Conservation (phyloP, 2,797 vertebrate species). For the Oceanodroma leucorhoa region DNA sequence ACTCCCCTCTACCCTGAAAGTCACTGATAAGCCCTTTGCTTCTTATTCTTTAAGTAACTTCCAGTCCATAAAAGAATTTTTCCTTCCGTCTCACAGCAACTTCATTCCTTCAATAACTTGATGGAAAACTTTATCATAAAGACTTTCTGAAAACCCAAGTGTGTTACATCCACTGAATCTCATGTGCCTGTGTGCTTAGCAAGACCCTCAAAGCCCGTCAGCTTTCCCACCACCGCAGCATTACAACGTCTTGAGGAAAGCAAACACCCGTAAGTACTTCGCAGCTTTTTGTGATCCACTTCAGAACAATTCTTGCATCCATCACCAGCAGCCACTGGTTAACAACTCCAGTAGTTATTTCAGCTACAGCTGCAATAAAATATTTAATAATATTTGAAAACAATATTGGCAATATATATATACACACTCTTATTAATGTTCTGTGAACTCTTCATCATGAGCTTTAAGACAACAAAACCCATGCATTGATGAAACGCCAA, state of each 20-base stretch:
- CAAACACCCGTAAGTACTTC: rapidly evolving
- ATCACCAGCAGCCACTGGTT: background rate
- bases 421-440: background rate
- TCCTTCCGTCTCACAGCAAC: background rate
- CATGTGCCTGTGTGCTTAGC: rapidly evolving
- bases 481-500: background rate
- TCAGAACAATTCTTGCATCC: background rate
- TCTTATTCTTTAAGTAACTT: background rate
- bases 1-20: background rate
- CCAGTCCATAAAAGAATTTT: background rate
- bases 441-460: background rate
- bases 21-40: background rate
- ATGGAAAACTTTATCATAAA: background rate
- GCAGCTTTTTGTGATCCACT: background rate
- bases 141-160: background rate
- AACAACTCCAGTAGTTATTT: background rate
- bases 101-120: background rate
- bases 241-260: background rate
- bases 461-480: background rate
- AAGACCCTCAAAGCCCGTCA: background rate
- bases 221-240: background rate
- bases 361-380: background rate
- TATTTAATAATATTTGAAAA: background rate
- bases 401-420: background rate
- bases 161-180: background rate